Percentiles rank a stretch among this genome's conserved stretches.
These are phyloP conservation scores for Mus musculus DNA, from an alignment of 2,113 vertebrate genomes.

Conservation along the genomic window DNA sequence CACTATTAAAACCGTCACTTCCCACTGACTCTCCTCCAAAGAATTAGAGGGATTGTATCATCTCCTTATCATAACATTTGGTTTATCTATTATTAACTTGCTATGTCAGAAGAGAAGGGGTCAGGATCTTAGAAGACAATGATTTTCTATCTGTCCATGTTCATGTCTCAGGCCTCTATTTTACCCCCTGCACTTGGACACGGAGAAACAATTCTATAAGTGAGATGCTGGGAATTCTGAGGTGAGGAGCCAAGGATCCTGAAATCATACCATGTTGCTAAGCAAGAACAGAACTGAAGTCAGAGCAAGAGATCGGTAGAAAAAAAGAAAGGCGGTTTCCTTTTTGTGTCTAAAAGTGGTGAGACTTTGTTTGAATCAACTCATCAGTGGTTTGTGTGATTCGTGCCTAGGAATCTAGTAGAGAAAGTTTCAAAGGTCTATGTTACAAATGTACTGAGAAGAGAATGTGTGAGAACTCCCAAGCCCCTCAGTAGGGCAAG, in stretches of 20 bases:
- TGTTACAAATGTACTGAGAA: background rate
- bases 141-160: background rate
- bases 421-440: background rate
- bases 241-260: background rate
- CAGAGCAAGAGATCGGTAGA: background rate
- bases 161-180: background rate
- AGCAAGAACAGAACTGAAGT: background rate
- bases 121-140: background rate
- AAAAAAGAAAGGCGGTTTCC: background rate
- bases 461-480: background rate
- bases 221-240: background rate
- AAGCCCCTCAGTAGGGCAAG: too few relatives aligned
- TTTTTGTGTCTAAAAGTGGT: background rate
- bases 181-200: background rate
- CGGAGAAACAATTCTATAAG: background rate
- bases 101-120: background rate
- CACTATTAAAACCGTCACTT: background rate
- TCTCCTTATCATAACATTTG: background rate
- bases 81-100: constrained; percentile 20
- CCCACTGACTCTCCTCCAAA: background rate
- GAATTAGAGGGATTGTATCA: background rate
- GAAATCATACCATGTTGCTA: background rate
- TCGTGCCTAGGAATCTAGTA: background rate
- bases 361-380: background rate
- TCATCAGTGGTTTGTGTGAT: background rate